These are phyloP conservation scores for Saxidomus purpurata DNA, from an alignment of 1,140 invertebrate genomes.

Conservation along the genomic window DNA sequence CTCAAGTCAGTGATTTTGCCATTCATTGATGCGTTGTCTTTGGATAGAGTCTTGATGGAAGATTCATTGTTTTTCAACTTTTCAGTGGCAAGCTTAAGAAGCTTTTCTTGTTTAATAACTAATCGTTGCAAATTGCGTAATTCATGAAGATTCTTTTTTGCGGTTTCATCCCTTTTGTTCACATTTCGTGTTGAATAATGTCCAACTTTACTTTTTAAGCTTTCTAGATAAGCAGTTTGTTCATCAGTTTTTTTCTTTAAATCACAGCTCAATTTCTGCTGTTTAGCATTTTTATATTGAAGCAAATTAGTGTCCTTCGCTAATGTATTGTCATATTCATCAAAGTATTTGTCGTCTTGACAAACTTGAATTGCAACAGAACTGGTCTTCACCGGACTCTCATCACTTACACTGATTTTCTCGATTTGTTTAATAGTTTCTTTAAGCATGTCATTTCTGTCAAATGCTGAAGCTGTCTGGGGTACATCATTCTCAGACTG, in stretches of 20 bases:
- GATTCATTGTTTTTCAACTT: background rate
- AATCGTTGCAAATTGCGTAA: slow-evolving; percentile 27
- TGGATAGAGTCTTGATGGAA: too few relatives aligned
- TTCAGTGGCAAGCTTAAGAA: background rate
- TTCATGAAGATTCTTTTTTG: slow-evolving; percentile 27
- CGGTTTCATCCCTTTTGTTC: slow-evolving; percentile 43
- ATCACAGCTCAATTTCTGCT: background rate
- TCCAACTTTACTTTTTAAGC: background rate
- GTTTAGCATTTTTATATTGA: too few relatives aligned
- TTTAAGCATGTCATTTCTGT: too few relatives aligned
- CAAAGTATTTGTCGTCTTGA: too few relatives aligned
- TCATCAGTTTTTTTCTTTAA: background rate
- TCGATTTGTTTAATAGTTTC: background rate
- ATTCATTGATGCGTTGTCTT: too few relatives aligned
- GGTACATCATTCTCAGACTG: too few relatives aligned
- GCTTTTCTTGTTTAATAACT: background rate
- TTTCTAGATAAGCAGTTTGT: background rate
- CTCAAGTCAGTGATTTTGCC: too few relatives aligned
- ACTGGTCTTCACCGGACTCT: background rate
- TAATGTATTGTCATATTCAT: too few relatives aligned
- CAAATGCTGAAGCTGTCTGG: too few relatives aligned
- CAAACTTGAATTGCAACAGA: too few relatives aligned
- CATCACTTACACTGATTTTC: background rate
- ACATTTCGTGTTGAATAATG: slow-evolving; percentile 63
- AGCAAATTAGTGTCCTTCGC: too few relatives aligned